Evolutionary conservation across 2,888 invertebrate genomes (phyloP).

Genomic region (Nesidiocoris tenuis): DNA sequence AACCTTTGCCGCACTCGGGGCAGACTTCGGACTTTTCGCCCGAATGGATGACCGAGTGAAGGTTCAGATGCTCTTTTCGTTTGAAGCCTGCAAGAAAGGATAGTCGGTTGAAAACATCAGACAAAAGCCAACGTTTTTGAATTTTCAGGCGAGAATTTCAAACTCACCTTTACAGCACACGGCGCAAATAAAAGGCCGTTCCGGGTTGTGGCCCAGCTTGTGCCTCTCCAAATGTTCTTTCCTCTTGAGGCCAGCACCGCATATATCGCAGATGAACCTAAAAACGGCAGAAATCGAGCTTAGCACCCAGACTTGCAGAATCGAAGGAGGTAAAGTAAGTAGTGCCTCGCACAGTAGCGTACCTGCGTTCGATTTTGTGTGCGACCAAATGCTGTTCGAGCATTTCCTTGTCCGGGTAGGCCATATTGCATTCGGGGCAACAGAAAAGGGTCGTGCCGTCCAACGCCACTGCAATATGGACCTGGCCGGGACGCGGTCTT

Average conservation of each 20-base stretch:
- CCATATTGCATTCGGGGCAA: conserved; percentile 80
- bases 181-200: conserved; percentile 74
- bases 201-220: conserved; percentile 77
- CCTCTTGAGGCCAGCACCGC: conserved; percentile 62
- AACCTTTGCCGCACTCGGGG: conserved; percentile 72
- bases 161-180: conserved; percentile 66
- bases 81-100: conserved; percentile 65
- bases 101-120: too few relatives aligned
- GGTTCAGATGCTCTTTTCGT: conserved; percentile 76
- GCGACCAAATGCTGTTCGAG: conserved; percentile 74
- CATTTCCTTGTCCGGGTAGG: conserved; percentile 75
- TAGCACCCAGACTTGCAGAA: too few relatives aligned
- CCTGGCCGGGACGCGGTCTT: conserved; percentile 76
- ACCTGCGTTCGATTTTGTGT: conserved; percentile 75
- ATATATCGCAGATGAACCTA: conserved; percentile 54
- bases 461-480: conserved; percentile 70
- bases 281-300: not conserved
- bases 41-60: conserved; percentile 81
- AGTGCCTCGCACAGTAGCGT: too few relatives aligned
- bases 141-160: not conserved
- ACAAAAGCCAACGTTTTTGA: too few relatives aligned
- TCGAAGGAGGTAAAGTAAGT: too few relatives aligned
- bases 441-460: conserved; percentile 75
- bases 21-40: conserved; percentile 80
- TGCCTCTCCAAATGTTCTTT: conserved; percentile 77